A percentile compares a stretch with the other conserved stretches of the same genome.
These are phyloP conservation scores for Lasioglossum zephyrum DNA, from an alignment of 2,888 invertebrate genomes.

Conservation along the genomic window DNA sequence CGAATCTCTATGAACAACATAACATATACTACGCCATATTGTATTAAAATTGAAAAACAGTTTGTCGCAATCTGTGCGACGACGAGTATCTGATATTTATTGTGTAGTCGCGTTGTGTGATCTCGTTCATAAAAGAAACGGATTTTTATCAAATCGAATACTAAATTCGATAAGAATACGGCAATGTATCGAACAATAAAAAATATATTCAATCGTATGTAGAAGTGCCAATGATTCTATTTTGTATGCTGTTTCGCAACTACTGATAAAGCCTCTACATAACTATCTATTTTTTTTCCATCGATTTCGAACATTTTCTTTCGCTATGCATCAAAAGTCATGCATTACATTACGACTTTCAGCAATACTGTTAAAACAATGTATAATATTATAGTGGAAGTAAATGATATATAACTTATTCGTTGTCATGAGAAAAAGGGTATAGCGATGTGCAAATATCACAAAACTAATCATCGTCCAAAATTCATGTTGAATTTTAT, in stretches of 20 bases:
- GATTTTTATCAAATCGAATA: conserved; percentile 43
- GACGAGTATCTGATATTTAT: conserved; percentile 40
- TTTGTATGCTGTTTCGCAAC: conserved; percentile 37
- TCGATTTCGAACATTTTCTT: background rate
- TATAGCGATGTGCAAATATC: background rate
- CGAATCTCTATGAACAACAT: conserved; percentile 25
- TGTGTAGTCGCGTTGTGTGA: conserved; percentile 11
- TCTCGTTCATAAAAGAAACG: conserved; percentile 24
- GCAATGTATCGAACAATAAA: conserved; percentile 17
- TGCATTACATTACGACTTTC: conserved; percentile 46
- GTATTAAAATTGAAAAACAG: background rate
- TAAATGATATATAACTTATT: conserved; percentile 40
- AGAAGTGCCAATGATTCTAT: background rate
- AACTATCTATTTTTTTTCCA: conserved; percentile 5
- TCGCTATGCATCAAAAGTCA: conserved; percentile 38
- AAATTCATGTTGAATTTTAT: background rate
- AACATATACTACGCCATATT: conserved; percentile 15
- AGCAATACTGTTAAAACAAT: conserved; percentile 50
- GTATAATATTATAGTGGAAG: conserved; percentile 39
- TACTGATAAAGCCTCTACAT: conserved; percentile 49
- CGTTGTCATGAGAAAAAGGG: conserved; percentile 45
- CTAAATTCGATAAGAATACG: conserved; percentile 17
- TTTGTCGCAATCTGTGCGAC: conserved; percentile 33
- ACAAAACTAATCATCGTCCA: background rate
- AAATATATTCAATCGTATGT: conserved; percentile 49